Base-by-base conservation (phyloP, 1,140 invertebrate genomes). In the Bombus terrestris region DNA sequence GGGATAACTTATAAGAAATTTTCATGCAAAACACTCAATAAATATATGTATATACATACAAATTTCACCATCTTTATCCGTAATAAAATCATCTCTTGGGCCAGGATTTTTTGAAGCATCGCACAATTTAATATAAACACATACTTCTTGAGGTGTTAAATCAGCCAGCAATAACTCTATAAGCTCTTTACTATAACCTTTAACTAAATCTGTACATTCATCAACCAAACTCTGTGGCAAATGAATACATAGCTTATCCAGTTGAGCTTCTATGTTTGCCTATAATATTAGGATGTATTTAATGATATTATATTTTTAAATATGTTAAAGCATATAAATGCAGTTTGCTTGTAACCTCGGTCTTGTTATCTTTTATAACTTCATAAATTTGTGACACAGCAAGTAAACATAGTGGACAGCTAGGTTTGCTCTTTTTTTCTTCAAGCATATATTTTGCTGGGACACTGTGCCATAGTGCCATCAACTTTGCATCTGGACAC, bases 381-480 rank as follows among this genome's bases (percentile, higher is more conserved):
- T 96, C 94, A 89, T 98, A 96, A 71, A 97, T 91, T 92, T 97
- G 96, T 87, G 97, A 96, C 22, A 98, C 96, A 32, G 97, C 98
- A 91, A 98, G 97, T 37, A 98, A 95, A 93, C 98, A 98, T 6
- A 98, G 93, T n/a, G 98, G 97, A 92, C 98, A 98, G 57, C 95
- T 96, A 35, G 96, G 96, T 80, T 96, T 96, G 43, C 96, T 95
- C 88, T 95, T 93, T 85, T 95, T 94, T 25, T 93, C 95, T 59
- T 96, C 93, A 88, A 96, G 94, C 32, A 95, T 95, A 39, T 96
- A 95, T 43, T 96, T 95, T 43, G 95, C 94, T 12, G 93, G 92
- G 81, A 94, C 79, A 84, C 88, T 85, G 35, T 92, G 66, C 87
- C 90, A 91, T 47, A 96, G 90, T 80, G 96, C 94, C 41, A 94